Conservation (phyloP, 92 coral and sea anemone species). For the Epizoanthus fatuus region DNA sequence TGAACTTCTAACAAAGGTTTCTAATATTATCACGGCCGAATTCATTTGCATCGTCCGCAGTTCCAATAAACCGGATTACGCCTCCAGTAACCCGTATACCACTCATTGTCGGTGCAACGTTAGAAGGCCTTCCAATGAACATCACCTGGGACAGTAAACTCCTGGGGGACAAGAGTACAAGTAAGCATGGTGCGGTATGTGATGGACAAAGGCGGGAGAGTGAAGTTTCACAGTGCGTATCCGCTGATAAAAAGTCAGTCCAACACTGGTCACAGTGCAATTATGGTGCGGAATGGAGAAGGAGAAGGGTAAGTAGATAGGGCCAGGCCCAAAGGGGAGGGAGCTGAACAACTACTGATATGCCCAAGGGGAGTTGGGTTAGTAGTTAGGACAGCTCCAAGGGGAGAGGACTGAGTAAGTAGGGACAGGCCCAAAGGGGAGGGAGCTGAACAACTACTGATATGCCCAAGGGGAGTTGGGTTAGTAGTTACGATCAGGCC, state of each 20-base stretch:
- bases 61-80: conserved; percentile 23
- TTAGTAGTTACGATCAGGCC: no score
- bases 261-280: conserved; percentile 23
- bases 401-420: no score
- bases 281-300: conserved; percentile 7
- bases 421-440: no score
- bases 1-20: neutral
- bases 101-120: neutral
- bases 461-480: no score
- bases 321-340: no score
- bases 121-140: neutral
- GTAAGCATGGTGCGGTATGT: conserved; percentile 27
- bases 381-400: no score
- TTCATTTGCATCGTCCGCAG: neutral
- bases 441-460: no score
- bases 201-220: conserved; percentile 15
- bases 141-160: conserved; percentile 22
- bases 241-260: conserved; percentile 9
- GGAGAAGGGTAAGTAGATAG: conserved; percentile 28
- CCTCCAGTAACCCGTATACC: conserved; percentile 9
- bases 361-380: no score
- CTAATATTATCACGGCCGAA: neutral
- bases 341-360: no score
- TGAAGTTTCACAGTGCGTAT: conserved; percentile 17
- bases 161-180: conserved; percentile 1